Evolutionary conservation across 2,888 invertebrate species (phyloP), one percentile per base, ranked within the genome.

Genomic region (Eulithis testata): DNA sequence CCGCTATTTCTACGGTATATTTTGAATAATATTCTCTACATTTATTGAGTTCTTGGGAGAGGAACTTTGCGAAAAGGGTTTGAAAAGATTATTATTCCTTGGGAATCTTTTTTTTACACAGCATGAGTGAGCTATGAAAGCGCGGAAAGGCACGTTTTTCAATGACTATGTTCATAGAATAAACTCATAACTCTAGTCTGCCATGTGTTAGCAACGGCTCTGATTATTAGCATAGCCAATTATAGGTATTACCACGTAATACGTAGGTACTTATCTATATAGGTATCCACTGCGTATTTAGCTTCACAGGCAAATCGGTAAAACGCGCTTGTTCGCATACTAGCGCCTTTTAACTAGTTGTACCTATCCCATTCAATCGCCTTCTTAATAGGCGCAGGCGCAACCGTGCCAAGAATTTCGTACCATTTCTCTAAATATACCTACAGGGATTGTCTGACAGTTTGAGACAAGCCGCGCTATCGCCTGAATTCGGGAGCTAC

Each of bases 1-100:
- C 77, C 72, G 80, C 75, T 79, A 77, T 83, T 79, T 76, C 73
- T 75, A 75, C 70, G 73, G 69, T 73, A 70, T 73, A 51, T 75
- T 79, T 75, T 71, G 70, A 71, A 76, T 79, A 75, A 71, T 77
- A 70, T 76, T 43, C 44, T 69, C 55, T 68, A 52, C 66, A 71
- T 70, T 65, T 62, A 58, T 14, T 4, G 65, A 45, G 64, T 43
- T 43, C 58, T 31, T 36, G 45, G 56, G 40, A 51, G 40, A 49
- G 43, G 40, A 45, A 14, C 37, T 57, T n/a, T 58, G 47, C 40
- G 2, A 31, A 63, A 56, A 43, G 14, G 3, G 12, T 45, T 27
- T 31, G 6, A 31, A 31, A 31, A 31, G 31, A 55, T 5, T 40
- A 40, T 5, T 11, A 40, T n/a, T n/a, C n/a, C n/a, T n/a, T n/a